phyloP scores from a whole-genome alignment of 2,888 invertebrate species.

The Epinotia brunnichana region DNA sequence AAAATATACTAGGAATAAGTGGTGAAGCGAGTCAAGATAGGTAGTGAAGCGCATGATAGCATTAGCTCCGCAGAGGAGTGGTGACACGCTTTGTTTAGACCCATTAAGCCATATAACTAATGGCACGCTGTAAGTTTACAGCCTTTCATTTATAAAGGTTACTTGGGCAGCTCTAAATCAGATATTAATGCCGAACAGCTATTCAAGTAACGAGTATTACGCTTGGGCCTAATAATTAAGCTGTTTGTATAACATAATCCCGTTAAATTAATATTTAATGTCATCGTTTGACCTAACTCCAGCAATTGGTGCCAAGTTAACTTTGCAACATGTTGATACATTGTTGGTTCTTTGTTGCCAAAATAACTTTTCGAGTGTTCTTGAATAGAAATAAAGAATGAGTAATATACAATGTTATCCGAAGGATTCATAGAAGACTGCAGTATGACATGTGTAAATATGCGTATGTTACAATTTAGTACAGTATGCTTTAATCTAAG shows the following conservation, averaged over 20 bases:
- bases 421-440: background rate
- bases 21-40: background rate
- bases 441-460: background rate
- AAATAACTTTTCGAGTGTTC: background rate
- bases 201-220: conserved; percentile 16
- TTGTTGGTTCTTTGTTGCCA: conserved; percentile 9
- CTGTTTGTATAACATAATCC: conserved; percentile 18
- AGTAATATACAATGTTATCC: background rate
- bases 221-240: conserved; percentile 26
- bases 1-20: background rate
- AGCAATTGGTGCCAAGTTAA: background rate
- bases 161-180: conserved; percentile 29
- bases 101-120: conserved; percentile 25
- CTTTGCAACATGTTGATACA: background rate
- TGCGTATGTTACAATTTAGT: background rate
- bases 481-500: no score
- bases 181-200: conserved; percentile 16
- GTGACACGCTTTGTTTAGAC: conserved; percentile 30
- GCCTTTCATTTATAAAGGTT: conserved; percentile 26
- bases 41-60: background rate
- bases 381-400: conserved; percentile 5
- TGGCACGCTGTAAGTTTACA: conserved; percentile 20
- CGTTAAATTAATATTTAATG: conserved; percentile 34
- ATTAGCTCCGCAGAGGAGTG: conserved; percentile 11
- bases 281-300: conserved; percentile 9